These are phyloP conservation scores for Lycaena phlaeas DNA, from an alignment of 2,888 invertebrate genomes.

Conservation along the genomic window DNA sequence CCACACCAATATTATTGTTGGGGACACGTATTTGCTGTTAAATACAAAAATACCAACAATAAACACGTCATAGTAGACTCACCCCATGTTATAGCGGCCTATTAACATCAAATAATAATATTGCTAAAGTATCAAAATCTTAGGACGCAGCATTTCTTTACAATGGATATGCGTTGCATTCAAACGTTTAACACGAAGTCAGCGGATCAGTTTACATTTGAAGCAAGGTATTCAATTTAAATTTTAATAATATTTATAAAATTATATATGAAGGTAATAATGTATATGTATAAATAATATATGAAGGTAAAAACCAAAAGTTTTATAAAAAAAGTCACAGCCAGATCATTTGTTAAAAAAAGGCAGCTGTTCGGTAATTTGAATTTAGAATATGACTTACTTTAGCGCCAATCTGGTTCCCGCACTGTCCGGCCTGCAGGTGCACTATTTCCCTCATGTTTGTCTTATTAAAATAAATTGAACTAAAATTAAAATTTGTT, in stretches of 20 bases:
- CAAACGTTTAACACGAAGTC: background rate
- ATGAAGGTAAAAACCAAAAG: no score
- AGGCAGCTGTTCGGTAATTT: background rate
- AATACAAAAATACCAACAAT: no score
- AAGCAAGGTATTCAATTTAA: background rate
- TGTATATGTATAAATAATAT: background rate
- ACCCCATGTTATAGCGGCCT: no score
- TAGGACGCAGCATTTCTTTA: background rate
- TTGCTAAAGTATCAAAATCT: background rate
- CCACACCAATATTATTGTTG: no score
- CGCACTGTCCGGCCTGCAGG: conserved; percentile 87
- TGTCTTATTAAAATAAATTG: conserved; percentile 23
- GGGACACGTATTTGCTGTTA: no score
- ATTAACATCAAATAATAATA: no score
- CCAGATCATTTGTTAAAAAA: background rate
- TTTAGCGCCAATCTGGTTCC: conserved; percentile 84
- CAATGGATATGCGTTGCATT: background rate
- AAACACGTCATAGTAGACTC: no score
- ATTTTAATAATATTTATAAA: background rate
- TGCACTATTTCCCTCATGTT: conserved; percentile 89
- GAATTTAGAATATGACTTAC: conserved; percentile 35
- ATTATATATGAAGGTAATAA: background rate
- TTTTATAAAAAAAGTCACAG: no score
- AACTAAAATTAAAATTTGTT: conserved; percentile 23
- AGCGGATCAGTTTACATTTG: background rate